A percentile compares a stretch with the other conserved stretches of the same genome.
These are phyloP conservation scores for Stegodyphus dumicola DNA, from an alignment of 1,140 invertebrate species.

Conservation along the genomic window DNA sequence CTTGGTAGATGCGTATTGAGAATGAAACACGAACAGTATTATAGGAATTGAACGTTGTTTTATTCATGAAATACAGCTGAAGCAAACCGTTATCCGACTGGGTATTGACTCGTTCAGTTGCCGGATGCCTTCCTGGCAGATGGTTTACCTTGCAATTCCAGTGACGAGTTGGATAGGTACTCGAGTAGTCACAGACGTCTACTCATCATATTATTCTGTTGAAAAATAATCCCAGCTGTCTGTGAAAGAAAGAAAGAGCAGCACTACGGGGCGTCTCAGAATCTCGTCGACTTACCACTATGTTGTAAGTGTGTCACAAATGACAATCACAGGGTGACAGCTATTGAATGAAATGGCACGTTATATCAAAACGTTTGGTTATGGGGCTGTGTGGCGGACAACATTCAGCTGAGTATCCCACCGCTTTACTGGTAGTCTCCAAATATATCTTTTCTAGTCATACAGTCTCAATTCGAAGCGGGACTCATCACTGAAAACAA, in stretches of 20 bases:
- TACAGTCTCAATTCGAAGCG: neutral
- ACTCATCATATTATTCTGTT: neutral
- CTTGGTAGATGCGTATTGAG: neutral
- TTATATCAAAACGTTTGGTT: neutral
- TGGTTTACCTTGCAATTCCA: neutral
- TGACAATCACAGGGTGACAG: neutral
- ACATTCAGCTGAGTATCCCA: neutral
- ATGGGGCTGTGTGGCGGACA: neutral
- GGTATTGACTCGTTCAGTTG: neutral
- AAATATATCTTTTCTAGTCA: conserved; percentile 1
- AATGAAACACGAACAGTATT: neutral
- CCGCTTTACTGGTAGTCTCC: neutral
- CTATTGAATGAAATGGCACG: neutral
- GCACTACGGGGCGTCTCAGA: neutral
- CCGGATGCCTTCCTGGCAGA: neutral
- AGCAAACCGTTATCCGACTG: neutral
- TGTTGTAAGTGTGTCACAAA: conserved; percentile 7
- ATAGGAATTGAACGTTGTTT: neutral
- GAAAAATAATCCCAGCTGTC: neutral
- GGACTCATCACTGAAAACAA: conserved; percentile 16
- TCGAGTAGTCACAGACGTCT: neutral
- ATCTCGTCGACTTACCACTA: neutral
- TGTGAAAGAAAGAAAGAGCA: neutral
- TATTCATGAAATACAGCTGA: neutral
- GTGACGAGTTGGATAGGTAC: neutral